phyloP scores from a whole-genome alignment of 2,113 vertebrate species.

The Potamarius usumacintae region DNA sequence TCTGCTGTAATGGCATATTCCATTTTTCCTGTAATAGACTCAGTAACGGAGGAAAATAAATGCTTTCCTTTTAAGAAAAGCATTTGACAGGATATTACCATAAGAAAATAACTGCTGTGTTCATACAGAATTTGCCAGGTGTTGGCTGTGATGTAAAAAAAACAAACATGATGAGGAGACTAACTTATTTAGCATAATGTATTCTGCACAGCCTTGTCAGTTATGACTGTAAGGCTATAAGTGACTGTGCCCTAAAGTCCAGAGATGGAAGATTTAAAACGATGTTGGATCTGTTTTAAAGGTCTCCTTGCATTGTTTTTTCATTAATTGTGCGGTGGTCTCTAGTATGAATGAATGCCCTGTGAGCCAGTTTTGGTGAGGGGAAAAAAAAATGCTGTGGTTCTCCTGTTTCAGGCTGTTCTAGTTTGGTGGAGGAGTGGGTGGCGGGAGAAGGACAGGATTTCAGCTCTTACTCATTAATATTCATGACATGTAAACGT shows the following conservation, averaged over 20 bases:
- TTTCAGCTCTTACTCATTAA: no score
- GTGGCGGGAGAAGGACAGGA: no score
- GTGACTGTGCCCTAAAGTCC: background rate
- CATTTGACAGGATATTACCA: background rate
- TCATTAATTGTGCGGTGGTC: no score
- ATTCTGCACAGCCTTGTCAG: background rate
- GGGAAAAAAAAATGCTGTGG: no score
- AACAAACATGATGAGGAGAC: background rate
- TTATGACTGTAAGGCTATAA: background rate
- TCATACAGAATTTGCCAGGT: background rate
- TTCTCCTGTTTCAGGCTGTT: no score
- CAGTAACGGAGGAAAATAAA: background rate
- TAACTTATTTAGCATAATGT: background rate
- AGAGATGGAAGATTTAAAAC: background rate
- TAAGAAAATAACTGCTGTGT: background rate
- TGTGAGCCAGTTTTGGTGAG: no score
- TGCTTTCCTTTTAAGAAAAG: background rate
- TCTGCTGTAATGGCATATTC: background rate
- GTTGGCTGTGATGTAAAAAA: background rate
- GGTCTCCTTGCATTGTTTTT: no score
- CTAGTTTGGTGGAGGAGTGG: no score
- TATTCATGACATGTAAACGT: no score
- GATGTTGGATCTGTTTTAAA: background rate
- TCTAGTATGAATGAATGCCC: no score
- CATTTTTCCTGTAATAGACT: background rate